Conservation (phyloP, 2,888 invertebrate species). For the Drosophila kanekoi region DNA sequence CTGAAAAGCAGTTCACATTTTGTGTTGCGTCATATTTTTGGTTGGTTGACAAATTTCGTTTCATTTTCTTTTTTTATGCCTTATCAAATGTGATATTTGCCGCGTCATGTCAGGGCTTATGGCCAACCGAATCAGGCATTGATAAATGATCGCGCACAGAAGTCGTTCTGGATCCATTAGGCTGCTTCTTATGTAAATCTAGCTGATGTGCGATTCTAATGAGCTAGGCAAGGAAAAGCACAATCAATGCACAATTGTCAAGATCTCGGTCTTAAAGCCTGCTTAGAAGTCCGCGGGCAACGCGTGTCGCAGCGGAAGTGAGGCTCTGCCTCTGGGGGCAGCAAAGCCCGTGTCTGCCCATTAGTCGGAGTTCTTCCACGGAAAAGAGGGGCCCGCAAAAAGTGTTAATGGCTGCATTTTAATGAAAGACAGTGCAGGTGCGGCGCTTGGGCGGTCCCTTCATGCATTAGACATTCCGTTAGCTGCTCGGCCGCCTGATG, state of each 20-base stretch:
- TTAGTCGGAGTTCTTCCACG: conserved; percentile 13
- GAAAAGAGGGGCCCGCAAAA: conserved; percentile 16
- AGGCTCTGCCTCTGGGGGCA: background rate
- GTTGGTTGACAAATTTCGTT: conserved; percentile 63
- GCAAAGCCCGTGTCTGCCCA: conserved; percentile 10
- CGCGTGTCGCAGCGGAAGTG: conserved; percentile 39
- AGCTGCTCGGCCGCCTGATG: conserved; percentile 37
- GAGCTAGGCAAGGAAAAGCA: conserved; percentile 7
- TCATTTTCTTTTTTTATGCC: conserved; percentile 12
- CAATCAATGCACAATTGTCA: conserved; percentile 43
- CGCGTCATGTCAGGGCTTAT: conserved; percentile 43
- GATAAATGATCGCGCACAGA: conserved; percentile 45
- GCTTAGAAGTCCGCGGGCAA: conserved; percentile 33
- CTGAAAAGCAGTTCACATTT: conserved; percentile 47
- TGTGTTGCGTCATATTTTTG: conserved; percentile 69
- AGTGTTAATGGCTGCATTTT: conserved; percentile 59
- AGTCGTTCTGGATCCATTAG: conserved; percentile 21
- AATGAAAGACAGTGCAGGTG: conserved; percentile 55
- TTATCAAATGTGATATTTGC: conserved; percentile 36
- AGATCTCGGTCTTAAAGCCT: background rate
- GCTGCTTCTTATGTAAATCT: conserved; percentile 17
- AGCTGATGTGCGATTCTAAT: conserved; percentile 28
- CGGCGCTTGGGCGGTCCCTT: conserved; percentile 41
- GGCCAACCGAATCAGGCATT: conserved; percentile 48
- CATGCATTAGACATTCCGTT: conserved; percentile 51